These are phyloP conservation scores for Cygnus atratus DNA, from an alignment of 2,113 vertebrate species.

Conservation along the genomic window DNA sequence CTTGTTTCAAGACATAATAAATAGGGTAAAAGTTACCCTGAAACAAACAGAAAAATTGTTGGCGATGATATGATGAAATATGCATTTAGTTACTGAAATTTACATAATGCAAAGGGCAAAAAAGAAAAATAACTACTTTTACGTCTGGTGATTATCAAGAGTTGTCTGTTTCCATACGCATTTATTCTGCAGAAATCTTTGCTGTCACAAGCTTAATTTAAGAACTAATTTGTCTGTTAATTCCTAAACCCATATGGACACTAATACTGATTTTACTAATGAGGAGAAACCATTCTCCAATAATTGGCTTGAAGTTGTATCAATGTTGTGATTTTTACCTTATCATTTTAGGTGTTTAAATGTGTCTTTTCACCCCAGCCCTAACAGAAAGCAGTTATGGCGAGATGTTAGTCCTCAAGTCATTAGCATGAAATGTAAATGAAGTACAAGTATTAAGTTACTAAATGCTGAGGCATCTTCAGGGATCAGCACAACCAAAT, in stretches of 20 bases:
- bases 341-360: background rate
- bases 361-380: background rate
- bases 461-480: slow-evolving; percentile 30
- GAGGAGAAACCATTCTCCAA: background rate
- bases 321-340: background rate
- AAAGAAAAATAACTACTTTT: background rate
- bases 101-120: background rate
- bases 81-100: background rate
- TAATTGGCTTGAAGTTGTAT: background rate
- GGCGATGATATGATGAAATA: background rate
- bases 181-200: background rate
- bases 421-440: slow-evolving; percentile 2
- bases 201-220: background rate
- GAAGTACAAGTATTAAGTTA: background rate
- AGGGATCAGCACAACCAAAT: slow-evolving; percentile 24
- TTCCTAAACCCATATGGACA: background rate
- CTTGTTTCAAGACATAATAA: background rate
- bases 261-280: background rate
- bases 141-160: background rate
- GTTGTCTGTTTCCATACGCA: background rate
- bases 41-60: background rate
- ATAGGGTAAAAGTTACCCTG: background rate
- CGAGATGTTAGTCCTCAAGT: background rate
- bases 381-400: background rate
- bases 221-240: background rate